Percentiles rank a stretch among this genome's conserved stretches.
These are phyloP conservation scores for Rhadina sibilatrix DNA, from an alignment of 2,113 vertebrate genomes.

Conservation along the genomic window DNA sequence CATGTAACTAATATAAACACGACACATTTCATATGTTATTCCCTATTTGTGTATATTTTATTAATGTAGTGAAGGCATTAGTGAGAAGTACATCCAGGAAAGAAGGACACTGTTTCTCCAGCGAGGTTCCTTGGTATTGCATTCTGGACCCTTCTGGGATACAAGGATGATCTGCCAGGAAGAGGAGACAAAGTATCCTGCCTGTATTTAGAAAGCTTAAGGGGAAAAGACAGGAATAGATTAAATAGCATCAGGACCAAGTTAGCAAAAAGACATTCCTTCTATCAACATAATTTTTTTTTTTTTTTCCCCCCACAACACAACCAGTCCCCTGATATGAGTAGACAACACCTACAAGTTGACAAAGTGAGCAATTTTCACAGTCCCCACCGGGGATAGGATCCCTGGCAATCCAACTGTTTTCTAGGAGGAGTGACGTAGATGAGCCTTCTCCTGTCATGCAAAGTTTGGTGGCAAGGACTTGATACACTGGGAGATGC, in stretches of 20 bases:
- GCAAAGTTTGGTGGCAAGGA: neutral
- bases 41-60: neutral
- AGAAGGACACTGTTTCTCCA: neutral
- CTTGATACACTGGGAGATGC: neutral
- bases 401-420: neutral
- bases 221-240: neutral
- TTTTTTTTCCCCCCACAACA: accelerated
- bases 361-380: neutral
- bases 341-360: neutral
- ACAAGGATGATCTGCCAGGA: neutral
- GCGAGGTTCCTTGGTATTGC: neutral
- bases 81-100: neutral
- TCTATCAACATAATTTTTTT: neutral
- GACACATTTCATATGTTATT: neutral
- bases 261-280: neutral
- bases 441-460: neutral
- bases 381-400: neutral
- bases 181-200: neutral
- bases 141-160: neutral
- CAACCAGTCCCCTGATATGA: neutral
- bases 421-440: neutral
- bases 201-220: neutral
- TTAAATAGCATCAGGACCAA: neutral
- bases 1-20: neutral
- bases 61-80: neutral